These are phyloP conservation scores for Phania funesta DNA, from an alignment of 2,888 invertebrate genomes.

Conservation along the genomic window DNA sequence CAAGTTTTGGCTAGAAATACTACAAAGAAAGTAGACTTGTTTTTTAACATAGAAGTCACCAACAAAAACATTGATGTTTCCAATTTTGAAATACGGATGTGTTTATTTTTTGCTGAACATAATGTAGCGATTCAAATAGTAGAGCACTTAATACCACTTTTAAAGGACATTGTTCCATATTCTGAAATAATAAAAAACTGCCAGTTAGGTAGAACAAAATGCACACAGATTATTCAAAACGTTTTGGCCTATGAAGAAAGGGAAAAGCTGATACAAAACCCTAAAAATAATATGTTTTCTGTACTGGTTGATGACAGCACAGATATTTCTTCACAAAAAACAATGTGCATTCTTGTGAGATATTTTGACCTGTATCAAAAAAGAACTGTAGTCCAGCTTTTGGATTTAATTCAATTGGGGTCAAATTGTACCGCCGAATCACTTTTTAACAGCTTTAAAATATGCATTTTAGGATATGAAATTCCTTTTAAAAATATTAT, in stretches of 20 bases:
- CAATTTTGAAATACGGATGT: constrained; percentile 26
- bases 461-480: neutral
- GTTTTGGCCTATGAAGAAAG: constrained; percentile 12
- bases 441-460: constrained; percentile 21
- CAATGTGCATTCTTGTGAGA: constrained; percentile 16
- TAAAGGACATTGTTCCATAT: too few species aligned
- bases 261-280: neutral
- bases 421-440: constrained; percentile 18
- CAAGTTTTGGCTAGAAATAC: neutral
- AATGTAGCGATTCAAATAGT: constrained; percentile 12
- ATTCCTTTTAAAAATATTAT: constrained; percentile 32
- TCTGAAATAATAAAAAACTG: constrained; percentile 14
- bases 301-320: constrained; percentile 14
- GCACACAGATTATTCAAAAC: neutral
- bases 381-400: constrained; percentile 9
- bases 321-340: neutral
- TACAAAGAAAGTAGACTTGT: constrained; percentile 14
- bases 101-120: constrained; percentile 19
- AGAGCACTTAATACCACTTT: too few species aligned
- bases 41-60: neutral
- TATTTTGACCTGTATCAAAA: neutral
- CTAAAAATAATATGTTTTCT: constrained; percentile 12
- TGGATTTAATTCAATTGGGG: constrained; percentile 14
- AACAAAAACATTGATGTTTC: neutral
- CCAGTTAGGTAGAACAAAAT: constrained; percentile 7